Evolutionary conservation across 2,797 vertebrate species (phyloP).

Genomic region (Chloroceryle amazona): DNA sequence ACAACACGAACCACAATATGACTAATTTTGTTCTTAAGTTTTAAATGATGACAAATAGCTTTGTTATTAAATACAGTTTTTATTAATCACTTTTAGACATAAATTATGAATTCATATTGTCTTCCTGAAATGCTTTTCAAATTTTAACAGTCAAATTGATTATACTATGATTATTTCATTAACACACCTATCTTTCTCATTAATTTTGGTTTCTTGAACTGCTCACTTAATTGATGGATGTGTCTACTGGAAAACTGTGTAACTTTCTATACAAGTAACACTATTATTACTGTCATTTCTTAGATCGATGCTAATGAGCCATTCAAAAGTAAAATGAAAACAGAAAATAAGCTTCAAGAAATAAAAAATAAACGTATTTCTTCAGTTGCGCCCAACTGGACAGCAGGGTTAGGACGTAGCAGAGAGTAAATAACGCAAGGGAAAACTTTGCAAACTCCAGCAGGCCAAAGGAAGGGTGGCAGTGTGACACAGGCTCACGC

Average conservation of each 20-base stretch:
- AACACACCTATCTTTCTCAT: conserved; percentile 91
- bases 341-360: conserved; percentile 68
- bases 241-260: conserved; percentile 83
- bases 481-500: background rate
- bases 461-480: background rate
- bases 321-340: conserved; percentile 78
- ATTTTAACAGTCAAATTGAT: conserved; percentile 90
- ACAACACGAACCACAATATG: conserved; percentile 80
- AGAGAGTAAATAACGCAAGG: background rate
- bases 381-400: conserved; percentile 18
- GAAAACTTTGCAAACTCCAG: background rate
- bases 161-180: conserved; percentile 91
- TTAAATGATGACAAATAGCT: conserved; percentile 90
- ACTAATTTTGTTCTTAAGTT: conserved; percentile 82
- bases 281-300: conserved; percentile 87
- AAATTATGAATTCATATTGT: conserved; percentile 88
- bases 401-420: background rate
- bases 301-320: conserved; percentile 84
- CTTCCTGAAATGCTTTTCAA: conserved; percentile 88
- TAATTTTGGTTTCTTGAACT: conserved; percentile 87
- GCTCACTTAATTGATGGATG: conserved; percentile 88
- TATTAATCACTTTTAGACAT: conserved; percentile 88
- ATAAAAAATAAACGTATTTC: background rate
- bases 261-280: conserved; percentile 87
- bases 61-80: conserved; percentile 89